Evolutionary conservation across 1,140 invertebrate genomes (phyloP).

Genomic region (Amphibalanus amphitrite): DNA sequence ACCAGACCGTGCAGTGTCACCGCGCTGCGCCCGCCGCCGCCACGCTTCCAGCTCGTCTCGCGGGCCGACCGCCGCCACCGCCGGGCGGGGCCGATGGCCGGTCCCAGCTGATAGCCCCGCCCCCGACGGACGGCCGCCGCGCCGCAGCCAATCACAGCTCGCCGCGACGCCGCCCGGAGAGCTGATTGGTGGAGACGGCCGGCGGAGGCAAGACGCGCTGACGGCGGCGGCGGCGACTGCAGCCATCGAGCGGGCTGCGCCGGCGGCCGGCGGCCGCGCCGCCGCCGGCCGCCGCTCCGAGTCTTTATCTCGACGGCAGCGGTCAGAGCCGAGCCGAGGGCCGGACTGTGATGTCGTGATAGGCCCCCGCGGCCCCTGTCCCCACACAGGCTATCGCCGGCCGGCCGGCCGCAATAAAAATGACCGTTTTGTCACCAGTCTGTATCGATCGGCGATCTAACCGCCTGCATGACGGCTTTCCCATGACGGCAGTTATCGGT

Average conservation of each 20-base stretch:
- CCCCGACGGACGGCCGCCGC: no score
- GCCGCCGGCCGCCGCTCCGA: no score
- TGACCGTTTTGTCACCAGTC: neutral
- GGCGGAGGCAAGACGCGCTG: neutral
- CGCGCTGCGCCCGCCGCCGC: no score
- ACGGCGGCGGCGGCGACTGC: neutral
- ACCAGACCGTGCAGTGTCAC: neutral
- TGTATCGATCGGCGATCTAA: neutral
- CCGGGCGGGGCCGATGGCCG: neutral
- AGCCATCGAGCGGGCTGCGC: neutral
- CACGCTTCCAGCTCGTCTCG: neutral
- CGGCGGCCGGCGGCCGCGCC: no score
- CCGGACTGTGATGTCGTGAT: no score
- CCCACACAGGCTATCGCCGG: no score
- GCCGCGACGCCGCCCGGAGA: no score
- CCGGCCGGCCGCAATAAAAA: neutral
- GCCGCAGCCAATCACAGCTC: neutral
- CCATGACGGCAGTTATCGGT: neutral
- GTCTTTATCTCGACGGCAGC: neutral
- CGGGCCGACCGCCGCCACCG: neutral
- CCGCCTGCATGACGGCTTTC: neutral
- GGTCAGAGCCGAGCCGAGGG: no score
- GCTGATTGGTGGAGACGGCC: neutral
- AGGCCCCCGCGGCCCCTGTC: no score
- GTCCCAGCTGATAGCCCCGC: no score